Evolutionary conservation across 1,140 invertebrate genomes (phyloP).

Genomic region (Oncopodura yosiiana): DNA sequence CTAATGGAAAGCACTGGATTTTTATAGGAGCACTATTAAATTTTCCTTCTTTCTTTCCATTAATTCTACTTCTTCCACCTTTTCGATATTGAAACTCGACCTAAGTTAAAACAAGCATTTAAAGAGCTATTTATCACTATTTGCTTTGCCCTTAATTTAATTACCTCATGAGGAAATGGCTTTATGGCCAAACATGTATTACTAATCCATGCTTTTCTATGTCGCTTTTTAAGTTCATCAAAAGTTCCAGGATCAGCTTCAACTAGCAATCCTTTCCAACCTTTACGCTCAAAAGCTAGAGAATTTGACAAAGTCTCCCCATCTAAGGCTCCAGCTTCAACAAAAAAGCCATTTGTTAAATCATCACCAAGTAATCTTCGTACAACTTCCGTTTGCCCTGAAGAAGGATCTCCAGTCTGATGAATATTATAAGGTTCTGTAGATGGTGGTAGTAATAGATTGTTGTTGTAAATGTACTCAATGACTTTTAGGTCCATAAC

Average conservation of each 20-base stretch:
- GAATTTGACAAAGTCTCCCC: slow-evolving; percentile 40
- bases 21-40: slow-evolving; percentile 37
- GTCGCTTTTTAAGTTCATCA: slow-evolving; percentile 32
- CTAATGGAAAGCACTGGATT: slow-evolving; percentile 48
- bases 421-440: too few species aligned
- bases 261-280: slow-evolving; percentile 40
- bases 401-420: slow-evolving; percentile 2
- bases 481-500: too few species aligned
- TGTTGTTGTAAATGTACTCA: too few species aligned
- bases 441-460: too few species aligned
- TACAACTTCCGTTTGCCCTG: background rate
- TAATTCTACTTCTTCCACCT: background rate
- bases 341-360: slow-evolving; percentile 37
- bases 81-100: background rate
- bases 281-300: slow-evolving; percentile 37
- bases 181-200: slow-evolving; percentile 34
- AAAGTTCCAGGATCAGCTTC: slow-evolving; percentile 39
- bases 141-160: background rate
- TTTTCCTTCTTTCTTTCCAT: background rate
- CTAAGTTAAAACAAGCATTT: background rate
- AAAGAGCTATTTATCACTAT: background rate
- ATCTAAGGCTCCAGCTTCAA: slow-evolving; percentile 40
- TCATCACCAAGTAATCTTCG: slow-evolving; percentile 1
- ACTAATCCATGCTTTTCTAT: slow-evolving; percentile 37
- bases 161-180: slow-evolving; percentile 28